Base-by-base conservation (phyloP, 2,888 invertebrate species). In the Copidosoma aretas region DNA sequence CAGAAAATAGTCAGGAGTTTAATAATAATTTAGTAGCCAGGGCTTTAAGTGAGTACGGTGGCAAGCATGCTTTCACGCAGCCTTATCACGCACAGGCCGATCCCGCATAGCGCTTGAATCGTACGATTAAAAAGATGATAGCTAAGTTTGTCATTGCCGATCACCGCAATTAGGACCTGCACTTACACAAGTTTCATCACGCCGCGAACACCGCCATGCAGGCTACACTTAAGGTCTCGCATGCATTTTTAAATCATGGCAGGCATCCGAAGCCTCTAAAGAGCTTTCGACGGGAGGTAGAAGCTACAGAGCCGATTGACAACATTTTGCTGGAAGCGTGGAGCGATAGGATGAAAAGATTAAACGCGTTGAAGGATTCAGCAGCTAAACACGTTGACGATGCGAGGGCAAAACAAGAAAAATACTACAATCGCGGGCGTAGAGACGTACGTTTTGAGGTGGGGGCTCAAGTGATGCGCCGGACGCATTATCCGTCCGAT, bases 331-430 rank as follows among this genome's bases (percentile, higher is more conserved):
- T 8, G 3, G 32, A 32, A 32, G 32, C 32, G 32, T 32, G 32
- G 32, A 8, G 8, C 3, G 32, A 25, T 39, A 14, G 19, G 17
- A 15, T 41, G 17, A 14, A 24, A 24, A 54, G 1, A 54, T 8
- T 24, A 22, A 22, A 41, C 14, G 8, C 19, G 24, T 57, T n/a
- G 12, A 32, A 63, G 70, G 70, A 62, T 52, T 70, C 67, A 15
- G n/a, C 57, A 60, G 19, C 15, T 39, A 32, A 58, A 64, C 71
- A n/a, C n/a, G n/a, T n/a, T n/a, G n/a, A n/a, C n/a, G n/a, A n/a
- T n/a, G n/a, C n/a, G n/a, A n/a, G n/a, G n/a, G n/a, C n/a, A n/a
- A n/a, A n/a, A n/a, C n/a, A n/a, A n/a, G n/a, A n/a, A n/a, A n/a
- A n/a, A n/a, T n/a, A n/a, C n/a, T n/a, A n/a, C n/a, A n/a, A n/a